Conservation (phyloP, 2,113 vertebrate genomes). For the Phrynocephalus versicolor region DNA sequence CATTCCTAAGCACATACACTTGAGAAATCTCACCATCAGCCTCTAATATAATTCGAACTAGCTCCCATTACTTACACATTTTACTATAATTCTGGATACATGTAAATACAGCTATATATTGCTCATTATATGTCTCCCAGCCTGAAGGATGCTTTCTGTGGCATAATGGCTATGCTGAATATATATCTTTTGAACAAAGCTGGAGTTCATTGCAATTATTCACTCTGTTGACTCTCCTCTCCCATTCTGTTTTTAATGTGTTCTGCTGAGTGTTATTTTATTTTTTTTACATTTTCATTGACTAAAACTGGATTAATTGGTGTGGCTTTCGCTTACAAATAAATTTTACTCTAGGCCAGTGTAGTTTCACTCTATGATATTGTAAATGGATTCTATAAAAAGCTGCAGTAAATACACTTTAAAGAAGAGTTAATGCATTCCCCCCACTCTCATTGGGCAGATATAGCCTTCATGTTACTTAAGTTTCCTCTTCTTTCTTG, state of each 20-base stretch:
- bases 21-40: conserved; percentile 19
- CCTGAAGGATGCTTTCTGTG: conserved; percentile 48
- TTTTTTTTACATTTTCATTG: not conserved
- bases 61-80: conserved; percentile 31
- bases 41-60: conserved; percentile 20
- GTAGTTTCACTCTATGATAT: conserved; percentile 44
- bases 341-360: conserved; percentile 41
- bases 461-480: conserved; percentile 13
- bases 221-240: not conserved
- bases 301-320: conserved; percentile 43
- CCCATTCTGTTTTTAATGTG: conserved; percentile 11
- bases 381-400: conserved; percentile 62
- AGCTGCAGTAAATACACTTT: conserved; percentile 29
- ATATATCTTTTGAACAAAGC: conserved; percentile 51
- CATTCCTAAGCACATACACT: conserved; percentile 26
- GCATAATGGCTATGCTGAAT: conserved; percentile 40
- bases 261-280: conserved; percentile 40
- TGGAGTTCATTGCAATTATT: conserved; percentile 46
- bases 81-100: conserved; percentile 48
- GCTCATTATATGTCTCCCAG: conserved; percentile 37
- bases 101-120: conserved; percentile 20
- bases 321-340: conserved; percentile 48
- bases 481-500: conserved; percentile 52
- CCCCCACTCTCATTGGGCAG: conserved; percentile 33
- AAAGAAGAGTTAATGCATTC: conserved; percentile 42